Percentiles rank a stretch among this genome's conserved stretches.
Conservation (phyloP, 2,888 invertebrate genomes). For the Diloba caeruleocephala region DNA sequence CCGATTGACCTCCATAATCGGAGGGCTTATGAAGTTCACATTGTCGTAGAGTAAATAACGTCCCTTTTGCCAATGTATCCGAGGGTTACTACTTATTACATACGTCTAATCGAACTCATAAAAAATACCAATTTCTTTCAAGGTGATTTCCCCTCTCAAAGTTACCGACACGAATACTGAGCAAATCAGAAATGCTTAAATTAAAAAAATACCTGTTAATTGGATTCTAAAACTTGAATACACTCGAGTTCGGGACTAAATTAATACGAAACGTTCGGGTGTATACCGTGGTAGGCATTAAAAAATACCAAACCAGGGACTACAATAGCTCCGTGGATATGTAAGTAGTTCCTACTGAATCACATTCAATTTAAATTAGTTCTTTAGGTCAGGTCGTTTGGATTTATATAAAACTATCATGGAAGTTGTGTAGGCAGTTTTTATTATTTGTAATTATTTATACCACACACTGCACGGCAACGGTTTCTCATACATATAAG, state of each 20-base stretch:
- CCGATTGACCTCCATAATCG: conserved; percentile 27
- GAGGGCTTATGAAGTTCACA: conserved; percentile 2
- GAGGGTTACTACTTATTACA: too few relatives aligned
- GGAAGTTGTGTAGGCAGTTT: too few relatives aligned
- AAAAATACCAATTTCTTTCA: too few relatives aligned
- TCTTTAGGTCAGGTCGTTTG: conserved; percentile 24
- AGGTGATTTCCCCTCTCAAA: background rate
- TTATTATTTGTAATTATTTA: too few relatives aligned
- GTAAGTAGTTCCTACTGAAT: conserved; percentile 35
- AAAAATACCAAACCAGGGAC: conserved; percentile 46
- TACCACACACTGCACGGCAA: too few relatives aligned
- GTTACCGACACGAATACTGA: background rate
- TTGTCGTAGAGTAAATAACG: conserved; percentile 5
- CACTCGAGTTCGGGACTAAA: conserved; percentile 65
- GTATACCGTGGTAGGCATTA: conserved; percentile 42
- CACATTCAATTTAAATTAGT: conserved; percentile 32
- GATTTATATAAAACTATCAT: conserved; percentile 14
- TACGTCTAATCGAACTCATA: too few relatives aligned
- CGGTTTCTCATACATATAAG: too few relatives aligned
- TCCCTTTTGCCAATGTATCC: too few relatives aligned
- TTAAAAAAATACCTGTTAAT: conserved; percentile 54
- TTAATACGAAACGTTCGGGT: conserved; percentile 62
- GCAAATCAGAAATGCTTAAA: conserved; percentile 14
- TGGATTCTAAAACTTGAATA: conserved; percentile 72
- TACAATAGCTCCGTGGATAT: conserved; percentile 26